Base-by-base conservation (phyloP, 2,888 invertebrate genomes). In the Chaitophorus viminalis region DNA sequence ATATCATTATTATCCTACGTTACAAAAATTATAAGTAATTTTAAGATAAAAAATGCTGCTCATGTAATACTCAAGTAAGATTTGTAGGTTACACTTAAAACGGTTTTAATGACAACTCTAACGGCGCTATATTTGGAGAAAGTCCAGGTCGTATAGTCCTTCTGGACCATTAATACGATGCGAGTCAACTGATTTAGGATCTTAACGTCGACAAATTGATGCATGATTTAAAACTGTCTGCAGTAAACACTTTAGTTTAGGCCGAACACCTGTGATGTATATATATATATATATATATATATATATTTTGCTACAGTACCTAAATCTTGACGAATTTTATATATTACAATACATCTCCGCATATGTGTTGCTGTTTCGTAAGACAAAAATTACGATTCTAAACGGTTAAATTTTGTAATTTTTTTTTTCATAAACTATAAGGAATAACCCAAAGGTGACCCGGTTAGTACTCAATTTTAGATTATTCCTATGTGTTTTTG, bases 161-260 rank as follows among this genome's bases (percentile, higher is more conserved):
- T 65, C 75, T 39, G 31, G 84, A 68, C 76, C 76, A 25, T 84
- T 76, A 84, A 84, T 76, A 11, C 36, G 36, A 36, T 25, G 60
- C 83, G 60, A 83, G 75, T 60, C 60, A 60, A 75, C 60, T 76
- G 84, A 76, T 84, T 84, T 65, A 76, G 46, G 65, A 46, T 68
- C 21, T 54, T 75, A 60, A 60, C 54, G 84, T 31, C 84, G 84
- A 84, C 84, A 84, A 84, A 84, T 84, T 76, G 84, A 46, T 65
- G 83, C 21, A 29, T 8, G 39, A 76, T 76, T 84, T 65, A 65
- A 84, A 65, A 76, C 76, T 46, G 76, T 84, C 75, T 33, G 31
- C 84, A 36, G 36, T 36, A 33, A 36, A 46, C 14, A 52, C 33
- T 11, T 9, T 46, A 52, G 52, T 29, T 46, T 9, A 31, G 3